These are phyloP conservation scores for Prenolepis imparis DNA, from an alignment of 2,888 invertebrate species.

Conservation along the genomic window DNA sequence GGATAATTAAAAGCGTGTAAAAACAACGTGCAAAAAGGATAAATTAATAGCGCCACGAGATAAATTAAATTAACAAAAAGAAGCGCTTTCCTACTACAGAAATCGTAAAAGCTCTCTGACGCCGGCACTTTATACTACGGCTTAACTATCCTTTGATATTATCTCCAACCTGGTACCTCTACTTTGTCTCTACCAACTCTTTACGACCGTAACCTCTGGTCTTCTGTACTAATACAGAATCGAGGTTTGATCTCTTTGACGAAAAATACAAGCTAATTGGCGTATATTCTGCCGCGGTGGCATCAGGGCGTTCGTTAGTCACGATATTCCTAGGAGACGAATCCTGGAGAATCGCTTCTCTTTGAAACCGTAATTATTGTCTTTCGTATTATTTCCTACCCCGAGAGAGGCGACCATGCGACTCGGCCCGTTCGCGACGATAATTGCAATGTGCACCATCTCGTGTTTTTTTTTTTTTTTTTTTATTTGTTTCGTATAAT, in stretches of 20 bases:
- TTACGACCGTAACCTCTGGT: slow-evolving; percentile 48
- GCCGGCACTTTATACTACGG: slow-evolving; percentile 40
- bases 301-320: slow-evolving; percentile 65
- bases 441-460: slow-evolving; percentile 33
- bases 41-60: not conserved
- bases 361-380: slow-evolving; percentile 55
- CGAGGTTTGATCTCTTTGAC: slow-evolving; percentile 62
- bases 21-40: not conserved
- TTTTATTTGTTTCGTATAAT: slow-evolving; percentile 16
- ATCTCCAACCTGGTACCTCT: slow-evolving; percentile 30
- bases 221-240: slow-evolving; percentile 48
- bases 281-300: slow-evolving; percentile 57
- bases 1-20: slow-evolving; percentile 7
- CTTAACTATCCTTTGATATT: slow-evolving; percentile 57
- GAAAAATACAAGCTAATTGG: slow-evolving; percentile 62
- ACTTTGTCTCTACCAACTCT: slow-evolving; percentile 47
- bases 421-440: slow-evolving; percentile 21
- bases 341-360: slow-evolving; percentile 58
- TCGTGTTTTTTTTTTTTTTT: slow-evolving; percentile 13
- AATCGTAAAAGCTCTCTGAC: slow-evolving; percentile 41
- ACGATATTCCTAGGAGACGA: slow-evolving; percentile 50
- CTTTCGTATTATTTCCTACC: slow-evolving; percentile 45
- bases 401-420: slow-evolving; percentile 11
- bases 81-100: slow-evolving; percentile 22
- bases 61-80: slow-evolving; percentile 42